Conservation (phyloP, 2,888 invertebrate species). For the Amitus sp. region DNA sequence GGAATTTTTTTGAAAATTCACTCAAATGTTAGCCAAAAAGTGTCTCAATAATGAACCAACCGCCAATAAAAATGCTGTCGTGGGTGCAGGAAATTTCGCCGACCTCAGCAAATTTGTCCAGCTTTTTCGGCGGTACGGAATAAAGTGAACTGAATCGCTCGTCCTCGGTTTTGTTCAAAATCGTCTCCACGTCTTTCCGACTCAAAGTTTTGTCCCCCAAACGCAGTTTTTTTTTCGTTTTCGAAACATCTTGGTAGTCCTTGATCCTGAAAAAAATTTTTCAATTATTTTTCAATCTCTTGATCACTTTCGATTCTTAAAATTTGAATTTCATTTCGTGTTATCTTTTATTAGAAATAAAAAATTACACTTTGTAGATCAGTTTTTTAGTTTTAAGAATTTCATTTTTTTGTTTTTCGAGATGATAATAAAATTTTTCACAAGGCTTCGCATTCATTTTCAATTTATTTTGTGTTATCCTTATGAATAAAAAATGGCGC, state of each 20-base stretch:
- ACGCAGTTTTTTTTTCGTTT: conserved; percentile 61
- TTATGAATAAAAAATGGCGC: neutral
- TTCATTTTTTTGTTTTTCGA: neutral
- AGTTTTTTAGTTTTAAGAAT: neutral
- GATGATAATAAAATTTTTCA: conserved; percentile 59
- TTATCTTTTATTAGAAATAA: neutral
- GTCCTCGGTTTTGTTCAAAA: conserved; percentile 66
- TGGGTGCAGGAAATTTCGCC: conserved; percentile 70
- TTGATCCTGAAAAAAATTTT: conserved; percentile 61
- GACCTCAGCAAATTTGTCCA: conserved; percentile 64
- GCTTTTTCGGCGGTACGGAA: conserved; percentile 68
- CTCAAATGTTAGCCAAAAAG: neutral
- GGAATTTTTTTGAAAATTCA: neutral
- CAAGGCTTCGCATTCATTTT: conserved; percentile 70
- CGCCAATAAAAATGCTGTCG: conserved; percentile 74
- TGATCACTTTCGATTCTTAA: neutral
- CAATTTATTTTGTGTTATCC: too few relatives aligned
- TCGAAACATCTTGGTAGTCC: conserved; percentile 62
- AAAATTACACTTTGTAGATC: neutral
- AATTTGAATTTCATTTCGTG: too few relatives aligned
- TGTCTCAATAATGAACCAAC: too few relatives aligned
- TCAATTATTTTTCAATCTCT: conserved; percentile 4
- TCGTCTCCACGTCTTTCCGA: conserved; percentile 73
- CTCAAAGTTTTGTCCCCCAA: conserved; percentile 71
- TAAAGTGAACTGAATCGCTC: conserved; percentile 68